These are phyloP conservation scores for Antigone vipio DNA, from an alignment of 2,113 vertebrate genomes.

Conservation along the genomic window DNA sequence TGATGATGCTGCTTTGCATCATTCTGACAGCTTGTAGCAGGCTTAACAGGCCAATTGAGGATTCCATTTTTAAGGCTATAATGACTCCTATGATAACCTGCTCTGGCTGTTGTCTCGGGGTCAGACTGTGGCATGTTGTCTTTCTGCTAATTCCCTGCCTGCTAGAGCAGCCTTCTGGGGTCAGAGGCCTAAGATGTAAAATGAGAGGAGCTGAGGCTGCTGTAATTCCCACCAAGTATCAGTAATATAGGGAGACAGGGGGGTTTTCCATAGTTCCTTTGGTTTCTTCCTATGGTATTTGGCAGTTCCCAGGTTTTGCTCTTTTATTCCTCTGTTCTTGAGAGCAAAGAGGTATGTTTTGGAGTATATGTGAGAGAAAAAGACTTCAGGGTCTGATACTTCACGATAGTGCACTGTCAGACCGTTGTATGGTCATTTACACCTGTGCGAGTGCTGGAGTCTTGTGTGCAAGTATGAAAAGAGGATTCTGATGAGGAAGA, in stretches of 20 bases:
- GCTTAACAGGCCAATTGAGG: neutral
- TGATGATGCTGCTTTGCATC: neutral
- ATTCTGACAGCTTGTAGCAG: constrained; percentile 13
- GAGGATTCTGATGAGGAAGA: neutral
- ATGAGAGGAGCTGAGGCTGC: neutral
- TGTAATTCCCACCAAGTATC: neutral
- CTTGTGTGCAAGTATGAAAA: neutral
- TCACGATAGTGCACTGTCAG: neutral
- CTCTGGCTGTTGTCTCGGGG: neutral
- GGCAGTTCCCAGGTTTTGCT: neutral
- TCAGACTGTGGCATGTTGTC: neutral
- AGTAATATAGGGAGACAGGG: neutral
- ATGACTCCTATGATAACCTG: constrained; percentile 24
- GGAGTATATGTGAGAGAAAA: neutral
- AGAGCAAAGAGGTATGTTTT: neutral
- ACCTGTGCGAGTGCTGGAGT: neutral
- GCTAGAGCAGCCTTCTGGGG: neutral
- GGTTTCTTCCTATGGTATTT: neutral
- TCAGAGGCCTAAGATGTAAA: neutral
- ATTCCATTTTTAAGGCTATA: constrained; percentile 20
- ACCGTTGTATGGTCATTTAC: neutral
- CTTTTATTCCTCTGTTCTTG: neutral
- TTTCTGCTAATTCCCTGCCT: neutral
- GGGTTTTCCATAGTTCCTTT: neutral
- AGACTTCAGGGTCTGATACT: neutral